These are phyloP conservation scores for Bradypodion ventrale DNA, from an alignment of 2,797 vertebrate species.

Conservation along the genomic window DNA sequence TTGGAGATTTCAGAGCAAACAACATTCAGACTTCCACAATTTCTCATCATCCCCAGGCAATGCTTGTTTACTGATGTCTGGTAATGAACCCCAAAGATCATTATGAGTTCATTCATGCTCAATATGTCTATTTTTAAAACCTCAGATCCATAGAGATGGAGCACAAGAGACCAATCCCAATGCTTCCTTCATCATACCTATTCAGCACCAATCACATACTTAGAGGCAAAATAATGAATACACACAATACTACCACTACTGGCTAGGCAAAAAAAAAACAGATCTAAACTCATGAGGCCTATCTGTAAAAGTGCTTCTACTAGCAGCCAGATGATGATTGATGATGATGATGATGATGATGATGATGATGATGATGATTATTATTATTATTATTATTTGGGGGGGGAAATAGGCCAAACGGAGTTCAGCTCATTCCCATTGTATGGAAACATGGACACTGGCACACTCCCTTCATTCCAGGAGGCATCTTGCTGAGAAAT, in stretches of 20 bases:
- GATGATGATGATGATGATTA: too few relatives aligned
- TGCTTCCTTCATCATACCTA: neutral
- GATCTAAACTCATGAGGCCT: neutral
- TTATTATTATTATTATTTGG: too few relatives aligned
- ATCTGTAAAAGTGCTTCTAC: neutral
- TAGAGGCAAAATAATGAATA: neutral
- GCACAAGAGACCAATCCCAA: neutral
- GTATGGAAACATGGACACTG: neutral
- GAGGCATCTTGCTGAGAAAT: neutral
- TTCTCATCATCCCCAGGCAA: neutral
- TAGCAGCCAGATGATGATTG: too few relatives aligned
- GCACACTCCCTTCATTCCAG: neutral
- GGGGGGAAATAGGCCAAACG: neutral
- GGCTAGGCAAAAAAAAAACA: neutral
- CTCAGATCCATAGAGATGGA: neutral
- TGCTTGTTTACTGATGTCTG: neutral
- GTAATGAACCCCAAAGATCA: neutral
- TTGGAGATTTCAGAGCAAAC: too few relatives aligned
- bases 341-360: too few relatives aligned
- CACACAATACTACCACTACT: neutral
- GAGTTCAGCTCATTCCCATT: neutral
- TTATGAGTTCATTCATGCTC: too few relatives aligned
- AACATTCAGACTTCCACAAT: too few relatives aligned
- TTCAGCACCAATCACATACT: too few relatives aligned
- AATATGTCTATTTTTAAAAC: neutral